Evolutionary conservation across 2,113 vertebrate genomes (phyloP).

Genomic region (Dipodomys stephensi): DNA sequence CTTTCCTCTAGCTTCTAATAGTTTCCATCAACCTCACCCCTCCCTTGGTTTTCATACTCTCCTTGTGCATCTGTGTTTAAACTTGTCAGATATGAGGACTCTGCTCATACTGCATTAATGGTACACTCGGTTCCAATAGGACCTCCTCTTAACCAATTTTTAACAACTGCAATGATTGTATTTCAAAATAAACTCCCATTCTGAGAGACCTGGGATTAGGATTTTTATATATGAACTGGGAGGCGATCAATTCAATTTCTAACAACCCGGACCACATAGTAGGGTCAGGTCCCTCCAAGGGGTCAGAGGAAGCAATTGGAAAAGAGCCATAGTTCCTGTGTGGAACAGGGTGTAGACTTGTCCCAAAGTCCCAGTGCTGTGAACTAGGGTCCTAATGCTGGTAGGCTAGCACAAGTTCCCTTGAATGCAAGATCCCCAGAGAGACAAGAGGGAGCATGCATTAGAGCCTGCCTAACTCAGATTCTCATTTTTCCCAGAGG

Average conservation of each 20-base stretch:
- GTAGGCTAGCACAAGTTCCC: background rate
- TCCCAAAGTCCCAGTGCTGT: background rate
- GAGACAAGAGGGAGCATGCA: background rate
- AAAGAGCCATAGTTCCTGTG: background rate
- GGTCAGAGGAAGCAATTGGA: background rate
- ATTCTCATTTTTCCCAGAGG: too few relatives aligned
- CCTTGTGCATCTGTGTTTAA: background rate
- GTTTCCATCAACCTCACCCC: background rate
- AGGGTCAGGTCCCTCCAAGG: background rate
- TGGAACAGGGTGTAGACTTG: background rate
- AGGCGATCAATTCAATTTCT: background rate
- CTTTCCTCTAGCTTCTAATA: background rate
- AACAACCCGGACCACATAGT: background rate
- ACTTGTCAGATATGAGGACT: background rate
- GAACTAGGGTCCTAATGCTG: background rate
- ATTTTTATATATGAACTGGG: background rate
- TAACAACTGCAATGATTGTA: background rate
- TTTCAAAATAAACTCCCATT: slow-evolving; percentile 26
- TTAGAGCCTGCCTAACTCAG: background rate
- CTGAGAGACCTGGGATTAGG: background rate
- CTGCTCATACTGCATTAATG: background rate
- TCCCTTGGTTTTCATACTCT: background rate
- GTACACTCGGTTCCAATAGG: background rate
- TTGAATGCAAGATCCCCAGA: background rate
- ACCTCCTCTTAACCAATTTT: background rate